Base-by-base conservation (phyloP, 2,797 vertebrate species). In the Rhinichthys osculus region DNA sequence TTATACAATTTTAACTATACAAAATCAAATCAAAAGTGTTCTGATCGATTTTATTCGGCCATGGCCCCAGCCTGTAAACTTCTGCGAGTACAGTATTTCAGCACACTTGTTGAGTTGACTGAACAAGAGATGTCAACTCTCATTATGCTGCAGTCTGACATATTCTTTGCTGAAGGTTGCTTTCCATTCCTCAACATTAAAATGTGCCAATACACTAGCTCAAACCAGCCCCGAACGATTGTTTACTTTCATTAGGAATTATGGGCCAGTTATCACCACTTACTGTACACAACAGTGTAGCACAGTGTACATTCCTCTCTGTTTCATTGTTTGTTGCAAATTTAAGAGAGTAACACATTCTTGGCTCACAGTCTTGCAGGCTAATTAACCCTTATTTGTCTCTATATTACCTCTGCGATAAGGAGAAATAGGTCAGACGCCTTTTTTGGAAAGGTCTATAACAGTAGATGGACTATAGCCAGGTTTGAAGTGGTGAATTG, bases 381-480 rank as follows among this genome's bases (percentile, higher is more conserved):
- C 44, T 57, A 71, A 74, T 69, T 76, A 69, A 33, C 74, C 47
- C 66, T 72, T 82, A 87, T 87, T 84, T 84, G 82, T 84, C 83
- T 74, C 21, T 40, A 42, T 71, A 66, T 76, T 74, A 74, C 33
- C 62, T 23, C n/a, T 52, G 74, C 1, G 79, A 62, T 78, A 83
- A 71, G 30, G 35, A 71, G 66, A 72, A 80, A 82, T 66, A 70
- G 77, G 82, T 78, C 54, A 73, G 82, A 33, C 3, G 67, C 81
- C 84, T 87, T 88, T 72, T 88, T 87, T 78, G 78, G 88, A 77
- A 76, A 76, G 52, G 79, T 85, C 73, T 66, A 40, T 57, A 86
- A 82, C 50, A 78, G 57, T 54, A 71, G 19, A 59, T 72, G 67
- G 62, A 82, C 54, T 38, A n/a, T 23, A 38, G 81, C 80, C 81